Percentiles rank a stretch among this genome's conserved stretches.
Evolutionary conservation across 2,888 invertebrate genomes (phyloP).

Genomic region (Ormyrus labotus): DNA sequence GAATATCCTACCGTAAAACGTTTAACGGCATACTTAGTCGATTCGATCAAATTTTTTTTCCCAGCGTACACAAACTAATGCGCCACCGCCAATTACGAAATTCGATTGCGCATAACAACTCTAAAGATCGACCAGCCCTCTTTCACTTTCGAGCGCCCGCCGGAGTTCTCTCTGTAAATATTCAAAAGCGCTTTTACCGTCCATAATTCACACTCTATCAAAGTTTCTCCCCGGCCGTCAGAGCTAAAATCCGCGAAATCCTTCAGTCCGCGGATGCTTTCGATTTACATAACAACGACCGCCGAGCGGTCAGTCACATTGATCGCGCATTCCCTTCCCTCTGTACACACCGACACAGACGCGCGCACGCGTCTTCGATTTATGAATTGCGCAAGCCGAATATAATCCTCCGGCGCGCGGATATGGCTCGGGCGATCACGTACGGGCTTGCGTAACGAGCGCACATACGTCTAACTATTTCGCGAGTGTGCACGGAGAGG

Average conservation of each 20-base stretch:
- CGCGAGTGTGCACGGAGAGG: not conserved
- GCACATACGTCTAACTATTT: conserved; percentile 11
- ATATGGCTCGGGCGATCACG: not conserved
- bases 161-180: no score
- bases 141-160: no score
- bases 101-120: no score
- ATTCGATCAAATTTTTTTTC: no score
- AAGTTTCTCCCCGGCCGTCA: not conserved
- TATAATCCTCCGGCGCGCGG: conserved; percentile 6
- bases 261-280: not conserved
- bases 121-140: no score
- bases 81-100: no score
- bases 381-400: conserved; percentile 25
- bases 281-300: conserved; percentile 2
- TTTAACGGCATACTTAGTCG: no score
- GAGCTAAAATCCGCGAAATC: not conserved
- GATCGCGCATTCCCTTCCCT: conserved; percentile 10
- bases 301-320: conserved; percentile 10
- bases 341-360: not conserved
- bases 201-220: conserved; percentile 5
- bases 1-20: no score
- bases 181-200: no score
- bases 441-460: not conserved
- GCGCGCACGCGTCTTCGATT: not conserved
- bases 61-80: no score